Conservation (phyloP, 2,113 vertebrate species). For the Hyla sarda region DNA sequence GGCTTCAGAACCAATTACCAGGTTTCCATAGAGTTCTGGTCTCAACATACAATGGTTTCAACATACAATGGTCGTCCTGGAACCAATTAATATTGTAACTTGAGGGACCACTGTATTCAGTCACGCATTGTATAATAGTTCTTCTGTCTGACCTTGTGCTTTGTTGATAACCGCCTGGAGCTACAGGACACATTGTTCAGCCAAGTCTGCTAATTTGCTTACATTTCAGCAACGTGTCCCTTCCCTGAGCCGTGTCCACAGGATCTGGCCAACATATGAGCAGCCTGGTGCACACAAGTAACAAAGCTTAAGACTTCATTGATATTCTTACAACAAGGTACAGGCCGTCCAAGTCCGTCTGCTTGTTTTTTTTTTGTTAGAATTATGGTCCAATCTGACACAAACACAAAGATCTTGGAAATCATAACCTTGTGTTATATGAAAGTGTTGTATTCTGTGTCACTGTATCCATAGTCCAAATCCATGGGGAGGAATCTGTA, state of each 20-base stretch:
- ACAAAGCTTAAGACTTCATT: neutral
- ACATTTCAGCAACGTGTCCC: constrained; percentile 17
- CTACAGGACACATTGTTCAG: constrained; percentile 17
- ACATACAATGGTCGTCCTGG: no score
- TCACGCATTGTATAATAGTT: neutral
- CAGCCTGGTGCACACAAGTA: neutral
- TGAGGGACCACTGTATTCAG: no score
- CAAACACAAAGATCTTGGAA: neutral
- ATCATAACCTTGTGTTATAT: neutral
- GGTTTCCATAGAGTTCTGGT: no score
- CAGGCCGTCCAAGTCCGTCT: neutral
- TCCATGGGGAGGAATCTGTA: neutral
- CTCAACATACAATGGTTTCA: no score
- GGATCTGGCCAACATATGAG: constrained; percentile 32
- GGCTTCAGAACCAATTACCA: no score
- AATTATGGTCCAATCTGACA: neutral
- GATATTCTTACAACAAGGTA: neutral
- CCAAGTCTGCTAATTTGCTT: constrained; percentile 13
- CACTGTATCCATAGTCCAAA: neutral
- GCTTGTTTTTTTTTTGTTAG: neutral
- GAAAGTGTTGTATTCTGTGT: neutral
- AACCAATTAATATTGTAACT: no score
- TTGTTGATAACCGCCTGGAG: neutral
- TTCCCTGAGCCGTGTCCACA: constrained; percentile 1
- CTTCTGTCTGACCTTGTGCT: neutral